Evolutionary conservation across 1,140 invertebrate genomes (phyloP), one percentile per base, ranked within the genome.

Genomic region (Triops longicaudatus): DNA sequence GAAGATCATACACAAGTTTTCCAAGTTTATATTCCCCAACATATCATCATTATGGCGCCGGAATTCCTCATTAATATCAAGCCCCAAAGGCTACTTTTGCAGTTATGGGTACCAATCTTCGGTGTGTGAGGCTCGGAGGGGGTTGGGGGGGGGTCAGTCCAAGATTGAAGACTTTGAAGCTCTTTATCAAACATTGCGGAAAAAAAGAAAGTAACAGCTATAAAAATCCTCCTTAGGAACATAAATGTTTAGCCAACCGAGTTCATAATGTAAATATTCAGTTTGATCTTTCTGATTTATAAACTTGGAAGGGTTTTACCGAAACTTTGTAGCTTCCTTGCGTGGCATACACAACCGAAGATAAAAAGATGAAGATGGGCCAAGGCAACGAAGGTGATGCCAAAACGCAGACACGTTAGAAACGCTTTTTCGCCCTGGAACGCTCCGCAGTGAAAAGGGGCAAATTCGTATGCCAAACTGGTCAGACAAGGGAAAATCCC

Each of bases 1-100:
- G 22, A 63, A 63, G 50, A 63, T 63, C 50, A 63, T 63, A 63
- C 50, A n/a, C 50, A 63, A 6, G 31, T 37, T 63, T 63, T 63
- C 14, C 50, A 17, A 63, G 6, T 17, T 63, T 63, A 63, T 63
- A 63, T 63, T 63, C 50, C 50, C 50, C 14, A 63, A 63, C 50
- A 63, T 63, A 63, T 63, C 50, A 63, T 63, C 14, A 63, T 63
- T 63, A 63, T 63, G 50, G 50, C 50, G 31, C 50, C 50, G 50
- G 17, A 63, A 63, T 63, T 63, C 50, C 50, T 63, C 50, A 63
- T 63, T 63, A 63, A 63, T 63, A n/a, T 63, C 50, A 63, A 63
- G 50, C 11, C 50, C 50, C 17, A 63, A 63, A 22, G 50, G 50
- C 22, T 37, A 37, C 31, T 37, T 37, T 37, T 37, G 31, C 31